Base-by-base conservation (phyloP, 2,888 invertebrate genomes). In the Ametastegia equiseti region DNA sequence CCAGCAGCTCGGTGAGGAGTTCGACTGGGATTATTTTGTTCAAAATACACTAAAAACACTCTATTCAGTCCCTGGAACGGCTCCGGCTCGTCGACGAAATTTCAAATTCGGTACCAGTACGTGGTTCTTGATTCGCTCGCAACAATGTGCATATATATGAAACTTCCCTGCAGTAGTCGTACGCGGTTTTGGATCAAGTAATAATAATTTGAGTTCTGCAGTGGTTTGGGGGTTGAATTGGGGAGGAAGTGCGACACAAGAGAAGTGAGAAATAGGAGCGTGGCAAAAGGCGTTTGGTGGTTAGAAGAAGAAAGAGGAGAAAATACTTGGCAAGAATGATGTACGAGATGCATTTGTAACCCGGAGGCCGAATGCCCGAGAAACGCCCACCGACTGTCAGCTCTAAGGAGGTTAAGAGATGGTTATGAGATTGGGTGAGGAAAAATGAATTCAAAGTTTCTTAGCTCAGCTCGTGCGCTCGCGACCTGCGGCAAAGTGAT, bases 301-400 rank as follows among this genome's bases (percentile, higher is more conserved):
- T n/a, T n/a, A n/a, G n/a, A n/a, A n/a, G 78, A 27, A 80, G 19
- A 45, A 42, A 36, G 69, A 60, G 45, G 80, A 82, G 73, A 47
- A 36, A 54, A 75, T 23, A 54, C 75, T 50, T 75, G 75, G 69
- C 75, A 65, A 78, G 84, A 86, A 87, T 87, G 88, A 88, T 87
- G 85, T 86, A 88, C 85, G 88, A 84, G 86, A 85, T 86, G 87
- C 87, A 88, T 88, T 88, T 87, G 87, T 86, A 87, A 88, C 87
- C 85, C 83, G 45, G 33, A 81, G 82, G 80, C 81, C 81, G 65
- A 65, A 81, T 82, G 81, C 54, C 33, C 63, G 81, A 75, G 82
- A 77, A n/a, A 81, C 83, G 83, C 83, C 84, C 81, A 83, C 83
- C 82, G 82, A 84, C 83, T 83, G 83, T 85, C 85, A 83, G 83